These are phyloP conservation scores for Drosophila picticornis DNA, from an alignment of 2,888 invertebrate species.

Conservation along the genomic window DNA sequence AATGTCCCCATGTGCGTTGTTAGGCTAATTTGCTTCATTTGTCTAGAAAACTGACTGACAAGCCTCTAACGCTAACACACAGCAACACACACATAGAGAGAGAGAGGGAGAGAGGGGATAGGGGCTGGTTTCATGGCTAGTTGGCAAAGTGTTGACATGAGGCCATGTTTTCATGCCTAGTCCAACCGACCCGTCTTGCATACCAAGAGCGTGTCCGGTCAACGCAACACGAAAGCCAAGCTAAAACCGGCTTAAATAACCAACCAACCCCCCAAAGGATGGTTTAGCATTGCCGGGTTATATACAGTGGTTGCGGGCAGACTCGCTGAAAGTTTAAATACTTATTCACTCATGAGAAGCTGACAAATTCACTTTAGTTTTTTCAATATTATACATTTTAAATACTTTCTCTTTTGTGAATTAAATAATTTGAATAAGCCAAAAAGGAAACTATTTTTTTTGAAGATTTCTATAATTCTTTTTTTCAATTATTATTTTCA, in stretches of 20 bases:
- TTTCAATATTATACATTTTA: background rate
- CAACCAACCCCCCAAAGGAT: constrained; percentile 3
- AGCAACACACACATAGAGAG: constrained; percentile 19
- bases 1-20: constrained; percentile 71
- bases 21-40: constrained; percentile 77
- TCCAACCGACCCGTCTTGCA: background rate
- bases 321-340: background rate
- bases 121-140: constrained; percentile 47
- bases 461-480: no score
- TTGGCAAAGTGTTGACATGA: constrained; percentile 71
- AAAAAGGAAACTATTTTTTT: background rate
- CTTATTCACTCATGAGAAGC: background rate
- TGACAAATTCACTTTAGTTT: background rate
- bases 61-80: constrained; percentile 35
- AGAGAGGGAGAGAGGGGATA: background rate
- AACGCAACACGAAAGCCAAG: constrained; percentile 57
- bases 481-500: background rate
- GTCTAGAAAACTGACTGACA: constrained; percentile 56
- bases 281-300: background rate
- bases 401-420: background rate
- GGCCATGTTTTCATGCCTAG: constrained; percentile 61
- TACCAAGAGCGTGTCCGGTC: constrained; percentile 6
- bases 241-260: constrained; percentile 29
- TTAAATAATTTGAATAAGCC: background rate
- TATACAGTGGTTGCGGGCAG: constrained; percentile 1